Evolutionary conservation across 2,797 vertebrate species (phyloP), one percentile per base, ranked within the genome.

Genomic region (Phalanger gymnotis): DNA sequence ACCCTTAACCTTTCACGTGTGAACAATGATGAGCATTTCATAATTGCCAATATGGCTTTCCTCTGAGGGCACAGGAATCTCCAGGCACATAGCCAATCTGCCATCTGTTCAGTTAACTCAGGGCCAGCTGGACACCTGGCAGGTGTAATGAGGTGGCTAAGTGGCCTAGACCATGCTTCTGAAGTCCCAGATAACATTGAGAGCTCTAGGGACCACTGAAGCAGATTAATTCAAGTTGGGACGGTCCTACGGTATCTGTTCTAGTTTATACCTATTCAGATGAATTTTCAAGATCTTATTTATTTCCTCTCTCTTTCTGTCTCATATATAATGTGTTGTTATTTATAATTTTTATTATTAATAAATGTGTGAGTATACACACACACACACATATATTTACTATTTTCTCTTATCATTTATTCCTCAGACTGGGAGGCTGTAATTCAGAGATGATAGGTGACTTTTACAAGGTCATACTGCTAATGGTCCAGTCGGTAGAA

Each of bases 1-100:
- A 73, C 95, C 96, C 92, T 97, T 97, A 95, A 98, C 96, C 96
- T 97, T 95, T 96, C 96, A 96, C 95, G 92, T 97, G 97, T 95
- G 98, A 97, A 97, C n/a, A 94, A 55, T 94, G 97, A 96, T 97
- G 91, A 92, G 96, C 95, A 97, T 97, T 87, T 96, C 94, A 94
- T 97, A 97, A 97, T 97, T 97, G 96, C 95, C 97, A 97, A 96
- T 97, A 97, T 98, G 97, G 96, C 54, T 96, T 73, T 93, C 94
- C 97, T 97, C 97, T 96, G 90, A 95, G 97, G 73, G 94, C 87
- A 90, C 92, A 91, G 94, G 93, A 94, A 90, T 97, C 90, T 94
- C 97, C 96, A 95, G 97, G 97, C 95, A 96, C 54, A 90, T 16
- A 95, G 97, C 97, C 98, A 98, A 40, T 94, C 91, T 93, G 93